phyloP scores from a whole-genome alignment of 2,888 invertebrate species.

The Heliconius aoede region DNA sequence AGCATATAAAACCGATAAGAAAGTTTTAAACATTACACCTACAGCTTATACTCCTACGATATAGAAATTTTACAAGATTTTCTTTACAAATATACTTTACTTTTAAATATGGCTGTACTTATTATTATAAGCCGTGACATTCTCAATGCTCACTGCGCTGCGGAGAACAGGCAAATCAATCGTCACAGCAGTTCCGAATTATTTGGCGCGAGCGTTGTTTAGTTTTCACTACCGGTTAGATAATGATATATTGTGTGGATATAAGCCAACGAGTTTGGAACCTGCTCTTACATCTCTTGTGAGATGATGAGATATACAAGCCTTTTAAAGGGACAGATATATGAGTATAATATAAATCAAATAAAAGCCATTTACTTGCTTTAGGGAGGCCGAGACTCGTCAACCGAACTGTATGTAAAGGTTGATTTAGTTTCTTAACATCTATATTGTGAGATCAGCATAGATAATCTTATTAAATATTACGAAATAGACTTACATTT shows the following conservation, averaged over 20 bases:
- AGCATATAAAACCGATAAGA: too few relatives aligned
- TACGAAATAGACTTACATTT: too few relatives aligned
- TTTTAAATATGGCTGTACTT: not conserved
- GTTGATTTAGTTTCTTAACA: too few relatives aligned
- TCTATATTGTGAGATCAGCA: too few relatives aligned
- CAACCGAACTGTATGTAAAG: too few relatives aligned
- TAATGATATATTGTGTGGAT: not conserved
- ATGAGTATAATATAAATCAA: too few relatives aligned
- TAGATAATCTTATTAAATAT: too few relatives aligned
- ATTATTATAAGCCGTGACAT: constrained; percentile 9
- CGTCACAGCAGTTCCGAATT: constrained; percentile 32
- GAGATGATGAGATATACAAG: not conserved
- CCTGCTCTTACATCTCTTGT: not conserved
- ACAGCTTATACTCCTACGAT: too few relatives aligned
- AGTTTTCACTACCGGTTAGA: constrained; percentile 39
- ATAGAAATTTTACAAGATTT: not conserved
- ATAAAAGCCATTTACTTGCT: too few relatives aligned
- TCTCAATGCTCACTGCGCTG: not conserved
- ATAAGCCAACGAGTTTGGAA: not conserved
- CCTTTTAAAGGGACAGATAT: not conserved
- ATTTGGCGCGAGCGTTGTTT: constrained; percentile 29
- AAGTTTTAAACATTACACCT: too few relatives aligned
- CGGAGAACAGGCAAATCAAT: constrained; percentile 27
- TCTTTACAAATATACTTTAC: not conserved
- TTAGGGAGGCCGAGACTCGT: too few relatives aligned